phyloP scores from a whole-genome alignment of 2,888 invertebrate species.

The Conops quadrifasciatus region DNA sequence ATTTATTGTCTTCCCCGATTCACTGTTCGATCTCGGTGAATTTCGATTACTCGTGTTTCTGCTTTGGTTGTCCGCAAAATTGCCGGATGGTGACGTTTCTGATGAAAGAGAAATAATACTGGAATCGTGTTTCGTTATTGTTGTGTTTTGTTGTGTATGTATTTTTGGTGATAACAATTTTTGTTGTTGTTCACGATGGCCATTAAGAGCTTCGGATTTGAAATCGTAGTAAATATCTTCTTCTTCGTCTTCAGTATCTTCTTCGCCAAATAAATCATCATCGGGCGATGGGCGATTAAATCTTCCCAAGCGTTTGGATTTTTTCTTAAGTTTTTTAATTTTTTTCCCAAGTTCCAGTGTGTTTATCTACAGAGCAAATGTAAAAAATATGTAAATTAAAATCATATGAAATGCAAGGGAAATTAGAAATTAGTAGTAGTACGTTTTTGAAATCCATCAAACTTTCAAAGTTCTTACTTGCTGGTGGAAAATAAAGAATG shows the following conservation, averaged over 20 bases:
- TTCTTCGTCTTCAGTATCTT: slow-evolving; percentile 35
- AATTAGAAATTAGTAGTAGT: too few relatives aligned
- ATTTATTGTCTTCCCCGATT: slow-evolving; percentile 41
- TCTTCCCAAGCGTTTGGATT: slow-evolving; percentile 48
- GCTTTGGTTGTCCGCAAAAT: slow-evolving; percentile 56
- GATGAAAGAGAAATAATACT: slow-evolving; percentile 70
- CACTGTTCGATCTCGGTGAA: slow-evolving; percentile 46
- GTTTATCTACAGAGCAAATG: slow-evolving; percentile 52
- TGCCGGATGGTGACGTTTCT: slow-evolving; percentile 39
- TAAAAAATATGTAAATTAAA: slow-evolving; percentile 1
- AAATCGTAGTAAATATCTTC: slow-evolving; percentile 44
- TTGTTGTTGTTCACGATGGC: slow-evolving; percentile 36
- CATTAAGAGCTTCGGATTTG: slow-evolving; percentile 41
- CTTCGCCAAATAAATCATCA: slow-evolving; percentile 28
- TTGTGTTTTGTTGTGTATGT: slow-evolving; percentile 29
- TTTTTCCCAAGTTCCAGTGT: slow-evolving; percentile 52
- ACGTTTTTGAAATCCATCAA: too few relatives aligned
- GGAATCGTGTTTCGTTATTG: slow-evolving; percentile 65
- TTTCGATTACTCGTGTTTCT: slow-evolving; percentile 46
- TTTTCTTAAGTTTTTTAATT: slow-evolving; percentile 51
- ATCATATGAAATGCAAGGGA: too few relatives aligned
- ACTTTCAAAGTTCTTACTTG: too few relatives aligned
- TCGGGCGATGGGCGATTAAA: slow-evolving; percentile 39
- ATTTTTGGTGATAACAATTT: slow-evolving; percentile 34
- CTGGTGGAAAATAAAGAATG: too few relatives aligned